Conservation (phyloP, 2,888 invertebrate genomes). For the Drosophila kambysellisi region DNA sequence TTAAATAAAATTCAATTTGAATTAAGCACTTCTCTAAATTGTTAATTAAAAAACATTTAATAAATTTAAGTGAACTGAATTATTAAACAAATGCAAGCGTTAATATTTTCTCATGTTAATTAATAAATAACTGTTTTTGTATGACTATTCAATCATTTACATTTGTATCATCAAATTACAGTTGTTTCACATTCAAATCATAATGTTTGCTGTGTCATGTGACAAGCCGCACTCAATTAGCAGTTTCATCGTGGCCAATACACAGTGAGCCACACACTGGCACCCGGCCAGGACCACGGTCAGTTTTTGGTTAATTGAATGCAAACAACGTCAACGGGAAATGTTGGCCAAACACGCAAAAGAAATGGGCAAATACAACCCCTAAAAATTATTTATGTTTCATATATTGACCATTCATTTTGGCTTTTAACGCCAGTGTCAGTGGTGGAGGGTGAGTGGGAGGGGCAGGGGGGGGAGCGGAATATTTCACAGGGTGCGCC, state of each 20-base stretch:
- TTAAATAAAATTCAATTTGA: not conserved
- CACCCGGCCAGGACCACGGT: constrained; percentile 35
- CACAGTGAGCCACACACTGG: not conserved
- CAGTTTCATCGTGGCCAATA: constrained; percentile 33
- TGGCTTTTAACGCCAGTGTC: constrained; percentile 72
- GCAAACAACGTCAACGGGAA: constrained; percentile 71
- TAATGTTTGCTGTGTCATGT: constrained; percentile 53
- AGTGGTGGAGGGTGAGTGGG: not conserved
- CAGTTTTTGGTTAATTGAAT: constrained; percentile 80
- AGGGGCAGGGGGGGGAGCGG: not conserved
- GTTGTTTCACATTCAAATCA: constrained; percentile 43
- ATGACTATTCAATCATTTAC: constrained; percentile 38
- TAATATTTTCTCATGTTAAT: constrained; percentile 7
- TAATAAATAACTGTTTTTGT: constrained; percentile 9
- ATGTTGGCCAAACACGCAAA: constrained; percentile 76
- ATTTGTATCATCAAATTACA: constrained; percentile 32
- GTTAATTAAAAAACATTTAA: not conserved
- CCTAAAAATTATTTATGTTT: constrained; percentile 78
- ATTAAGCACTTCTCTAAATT: not conserved
- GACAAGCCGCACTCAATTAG: constrained; percentile 66
- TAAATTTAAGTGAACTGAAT: not conserved
- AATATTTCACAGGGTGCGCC: constrained; percentile 60
- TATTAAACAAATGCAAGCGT: not conserved
- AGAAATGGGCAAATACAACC: constrained; percentile 59
- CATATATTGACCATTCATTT: constrained; percentile 79